Evolutionary conservation across 2,797 vertebrate species (phyloP).

Genomic region (Crenuchus spilurus): DNA sequence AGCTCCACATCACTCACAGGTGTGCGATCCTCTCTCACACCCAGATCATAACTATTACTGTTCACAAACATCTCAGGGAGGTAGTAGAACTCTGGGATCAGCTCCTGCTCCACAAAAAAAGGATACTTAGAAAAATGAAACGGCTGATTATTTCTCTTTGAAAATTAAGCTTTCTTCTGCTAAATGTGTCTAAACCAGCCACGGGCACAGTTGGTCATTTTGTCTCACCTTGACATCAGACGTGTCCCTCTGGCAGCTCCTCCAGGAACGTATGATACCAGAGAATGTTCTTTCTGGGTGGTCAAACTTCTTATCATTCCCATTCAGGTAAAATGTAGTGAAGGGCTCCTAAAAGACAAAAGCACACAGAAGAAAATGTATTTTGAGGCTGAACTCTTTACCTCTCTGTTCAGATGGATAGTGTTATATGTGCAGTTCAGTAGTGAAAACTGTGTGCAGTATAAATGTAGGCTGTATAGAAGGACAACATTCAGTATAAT

Average conservation of each 20-base stretch:
- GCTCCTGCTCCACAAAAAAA: conserved; percentile 75
- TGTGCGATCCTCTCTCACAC: conserved; percentile 86
- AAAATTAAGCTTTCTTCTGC: no score
- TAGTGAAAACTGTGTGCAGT: conserved; percentile 58
- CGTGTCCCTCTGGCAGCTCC: conserved; percentile 96
- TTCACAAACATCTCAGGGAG: conserved; percentile 98
- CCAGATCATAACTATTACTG: conserved; percentile 92
- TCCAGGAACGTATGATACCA: conserved; percentile 92
- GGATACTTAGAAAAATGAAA: background rate
- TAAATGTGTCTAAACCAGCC: no score
- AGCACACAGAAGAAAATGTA: no score
- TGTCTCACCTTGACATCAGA: conserved; percentile 91
- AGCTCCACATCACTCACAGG: conserved; percentile 92
- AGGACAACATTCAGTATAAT: no score
- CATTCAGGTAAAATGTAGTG: conserved; percentile 96
- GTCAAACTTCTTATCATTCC: conserved; percentile 93
- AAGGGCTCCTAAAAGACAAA: conserved; percentile 87
- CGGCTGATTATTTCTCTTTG: background rate
- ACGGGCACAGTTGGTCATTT: background rate
- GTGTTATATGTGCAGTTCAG: background rate
- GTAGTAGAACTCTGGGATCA: conserved; percentile 98
- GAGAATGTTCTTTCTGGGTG: conserved; percentile 95
- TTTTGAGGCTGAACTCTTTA: no score
- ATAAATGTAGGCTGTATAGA: background rate
- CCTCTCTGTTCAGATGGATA: no score